Base-by-base conservation (phyloP, 2,113 vertebrate species). In the Clarias batrachus region DNA sequence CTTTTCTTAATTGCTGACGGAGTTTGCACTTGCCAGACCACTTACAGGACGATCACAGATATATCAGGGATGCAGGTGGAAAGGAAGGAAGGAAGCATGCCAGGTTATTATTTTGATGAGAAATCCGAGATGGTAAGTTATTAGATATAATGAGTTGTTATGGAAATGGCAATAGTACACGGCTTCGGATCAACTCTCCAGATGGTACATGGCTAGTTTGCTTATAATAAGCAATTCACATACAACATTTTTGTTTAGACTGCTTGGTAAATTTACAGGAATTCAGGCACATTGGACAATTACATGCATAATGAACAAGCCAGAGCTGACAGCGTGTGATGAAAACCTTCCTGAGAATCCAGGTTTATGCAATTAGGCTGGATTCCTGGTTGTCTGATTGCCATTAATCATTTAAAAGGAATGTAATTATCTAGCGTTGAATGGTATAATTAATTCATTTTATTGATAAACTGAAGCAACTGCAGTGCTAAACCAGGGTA, bases 291-390 rank as follows among this genome's bases (percentile, higher is more conserved):
- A 23, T 33, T 23, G 19, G 78, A 81, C 57, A 62, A 60, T 37
- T 62, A 37, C 54, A 13, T 81, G 27, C 27, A 30, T 81, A 23
- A 81, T 37, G 33, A 62, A 13, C 27, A 81, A 81, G 10, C 17
- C 27, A 23, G 30, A 37, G 19, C 78, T 62, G 52, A 56, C 25
- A 56, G 16, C 17, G 1, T 13, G 74, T 27, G 74, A 56, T 77
- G 74, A 77, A 77, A 77, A 77, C 48, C 73, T 77, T 77, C 25
- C 25, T 16, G 48, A 77, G 48, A 54, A 77, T 27, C 48, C 74
- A 77, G 73, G 13, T n/a, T 77, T 77, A 25, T 16, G 13, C 23
- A 77, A 77, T 77, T 54, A 77, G 74, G 10, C 48, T 54, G 71
- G 71, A 74, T 41, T 48, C 71, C 37, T 74, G 74, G 23, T 77